A percentile compares a stretch with the other conserved stretches of the same genome.
Evolutionary conservation across 2,797 vertebrate species (phyloP).

Genomic region (Hydrolagus colliei): DNA sequence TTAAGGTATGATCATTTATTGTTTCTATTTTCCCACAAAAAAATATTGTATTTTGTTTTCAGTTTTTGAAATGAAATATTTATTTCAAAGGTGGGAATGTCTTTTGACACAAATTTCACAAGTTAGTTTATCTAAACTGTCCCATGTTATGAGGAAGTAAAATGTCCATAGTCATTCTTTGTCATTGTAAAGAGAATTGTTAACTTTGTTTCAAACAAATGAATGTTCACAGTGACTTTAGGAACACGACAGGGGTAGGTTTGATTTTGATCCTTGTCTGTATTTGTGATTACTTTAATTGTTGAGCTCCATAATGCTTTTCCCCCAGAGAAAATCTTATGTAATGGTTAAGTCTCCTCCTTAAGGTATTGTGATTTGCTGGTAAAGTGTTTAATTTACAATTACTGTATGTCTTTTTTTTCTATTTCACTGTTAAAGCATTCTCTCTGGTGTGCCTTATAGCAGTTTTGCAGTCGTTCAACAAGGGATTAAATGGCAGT

Average conservation of each 20-base stretch:
- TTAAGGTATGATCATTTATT: conserved; percentile 17
- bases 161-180: neutral
- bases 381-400: neutral
- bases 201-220: too few relatives aligned
- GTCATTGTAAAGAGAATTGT: neutral
- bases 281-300: neutral
- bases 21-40: neutral
- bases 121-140: neutral
- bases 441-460: conserved; percentile 62
- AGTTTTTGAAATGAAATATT: neutral
- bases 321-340: too few relatives aligned
- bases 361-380: too few relatives aligned
- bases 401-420: neutral
- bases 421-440: conserved; percentile 46
- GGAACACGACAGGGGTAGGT: too few relatives aligned
- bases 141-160: neutral
- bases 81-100: neutral
- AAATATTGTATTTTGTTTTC: neutral
- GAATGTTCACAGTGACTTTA: too few relatives aligned
- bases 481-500: conserved; percentile 97
- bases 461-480: conserved; percentile 88
- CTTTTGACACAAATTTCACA: neutral
- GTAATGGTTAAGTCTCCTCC: too few relatives aligned
- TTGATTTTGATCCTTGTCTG: neutral
- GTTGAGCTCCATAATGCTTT: too few relatives aligned